Evolutionary conservation across 2,888 invertebrate genomes (phyloP), one percentile per base, ranked within the genome.

Genomic region (Deilephila elpenor): DNA sequence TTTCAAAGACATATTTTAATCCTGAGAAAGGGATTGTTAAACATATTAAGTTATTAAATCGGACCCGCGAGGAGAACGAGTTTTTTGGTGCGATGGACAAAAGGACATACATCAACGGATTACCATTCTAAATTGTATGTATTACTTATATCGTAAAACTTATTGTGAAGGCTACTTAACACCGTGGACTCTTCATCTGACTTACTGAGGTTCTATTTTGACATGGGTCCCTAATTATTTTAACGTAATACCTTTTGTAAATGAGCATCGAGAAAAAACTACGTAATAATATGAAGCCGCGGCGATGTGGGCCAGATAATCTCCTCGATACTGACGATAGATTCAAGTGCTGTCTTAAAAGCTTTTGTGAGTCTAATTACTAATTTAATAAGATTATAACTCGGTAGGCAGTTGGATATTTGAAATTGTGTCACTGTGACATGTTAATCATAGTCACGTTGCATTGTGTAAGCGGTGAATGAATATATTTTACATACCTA

Each of bases 171-270:
- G 84, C 88, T 91, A 88, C 91, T 92, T 91, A 91, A 88, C 87
- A 88, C 83, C 80, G 81, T 82, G 85, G 85, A 85, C 84, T 85
- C 85, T 85, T 86, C 83, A 83, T 82, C 84, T 84, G 81, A 82
- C 77, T 84, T 79, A 83, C 84, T 86, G 84, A 86, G 83, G 85
- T 86, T 85, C 88, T 93, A 91, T 93, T 94, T 92, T 93, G 94
- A 94, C 93, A 92, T 88, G 82, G 82, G 86, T 88, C 88, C 87
- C 90, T 90, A 92, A 93, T 93, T 93, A 93, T 92, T 91, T 89
- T 86, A 88, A 88, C 86, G 86, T 92, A 88, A 92, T 88, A 82
- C 89, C 86, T 86, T 91, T 93, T 90, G 88, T 88, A 83, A 80
- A 80, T 79, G 79, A 81, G 78, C 80, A 80, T 84, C 81, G 77